These are phyloP conservation scores for Sarcophaga peregrina DNA, from an alignment of 1,140 invertebrate species.

Conservation along the genomic window DNA sequence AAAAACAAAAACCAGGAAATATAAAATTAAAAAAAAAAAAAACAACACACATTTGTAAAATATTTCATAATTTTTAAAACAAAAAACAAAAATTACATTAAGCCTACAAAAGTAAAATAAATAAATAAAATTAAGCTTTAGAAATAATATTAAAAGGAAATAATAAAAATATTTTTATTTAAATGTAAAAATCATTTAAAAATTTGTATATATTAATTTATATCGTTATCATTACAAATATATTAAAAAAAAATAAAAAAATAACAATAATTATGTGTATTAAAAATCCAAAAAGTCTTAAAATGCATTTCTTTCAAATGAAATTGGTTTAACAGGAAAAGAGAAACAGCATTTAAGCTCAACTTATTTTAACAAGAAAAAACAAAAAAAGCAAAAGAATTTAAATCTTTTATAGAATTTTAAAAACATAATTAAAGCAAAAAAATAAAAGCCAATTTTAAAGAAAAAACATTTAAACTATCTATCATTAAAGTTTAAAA, in stretches of 20 bases:
- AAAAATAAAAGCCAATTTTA: conserved; percentile 10
- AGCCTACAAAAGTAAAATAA: background rate
- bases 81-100: conserved; percentile 58
- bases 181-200: background rate
- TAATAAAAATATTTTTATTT: conserved; percentile 17
- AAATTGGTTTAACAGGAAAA: conserved; percentile 51
- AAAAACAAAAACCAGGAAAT: background rate
- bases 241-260: background rate
- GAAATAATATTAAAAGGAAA: background rate
- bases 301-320: conserved; percentile 55
- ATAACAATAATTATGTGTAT: conserved; percentile 50
- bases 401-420: conserved; percentile 5
- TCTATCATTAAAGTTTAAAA: background rate
- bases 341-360: conserved; percentile 54
- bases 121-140: background rate
- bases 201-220: conserved; percentile 35
- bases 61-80: conserved; percentile 45
- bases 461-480: conserved; percentile 1
- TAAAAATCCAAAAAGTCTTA: conserved; percentile 61
- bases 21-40: background rate
- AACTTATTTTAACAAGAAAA: conserved; percentile 46
- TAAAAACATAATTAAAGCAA: background rate
- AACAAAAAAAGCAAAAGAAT: background rate
- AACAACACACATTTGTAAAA: conserved; percentile 32
- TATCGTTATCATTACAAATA: background rate